Base-by-base conservation (phyloP, 2,113 vertebrate genomes). In the Burhinus oedicnemus region DNA sequence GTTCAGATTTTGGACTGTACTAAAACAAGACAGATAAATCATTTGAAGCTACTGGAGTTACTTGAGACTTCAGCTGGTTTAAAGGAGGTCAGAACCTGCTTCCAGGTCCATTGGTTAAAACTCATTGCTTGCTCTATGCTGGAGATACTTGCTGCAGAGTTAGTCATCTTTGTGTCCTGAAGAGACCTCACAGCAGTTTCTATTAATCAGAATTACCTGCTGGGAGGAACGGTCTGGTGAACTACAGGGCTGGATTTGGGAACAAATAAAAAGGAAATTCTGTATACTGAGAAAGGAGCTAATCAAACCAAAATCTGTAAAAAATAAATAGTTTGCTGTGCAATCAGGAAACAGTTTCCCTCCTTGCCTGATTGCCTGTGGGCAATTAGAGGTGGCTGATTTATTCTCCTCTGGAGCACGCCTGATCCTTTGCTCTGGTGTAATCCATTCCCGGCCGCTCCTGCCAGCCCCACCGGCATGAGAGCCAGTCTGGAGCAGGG, bases 141-240 rank as follows among this genome's bases (percentile, higher is more conserved):
- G 89, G 80, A 93, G 91, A 89, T 80, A 87, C 49, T 75, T 70
- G 85, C 57, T 36, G 30, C 72, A 72, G 93, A 42, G 80, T 87
- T 95, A 95, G 84, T 97, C 87, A 94, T 87, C 62, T 60, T 49
- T 87, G 66, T 66, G 70, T 89, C 94, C 84, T 34, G 54, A 95
- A 51, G 29, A 93, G 62, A 95, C 74, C 87, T 93, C 44, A 19
- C 45, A 66, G 49, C 45, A 85, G 45, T 64, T 94, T 82, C 64
- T 49, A 3, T 89, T 71, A 32, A 64, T 75, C 62, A 68, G 52
- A 89, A 83, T 60, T 89, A 76, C 87, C 83, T 94, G 81, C 89
- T 69, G 65, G 52, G 81, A 92, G 40, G 70, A 90, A 75, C 49
- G 47, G 47, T 87, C 83, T 87, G 49, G 34, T 72, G 66, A 91